A percentile compares a stretch with the other conserved stretches of the same genome.
Conservation (phyloP, 2,888 invertebrate species). For the Frankliniella intonsa region DNA sequence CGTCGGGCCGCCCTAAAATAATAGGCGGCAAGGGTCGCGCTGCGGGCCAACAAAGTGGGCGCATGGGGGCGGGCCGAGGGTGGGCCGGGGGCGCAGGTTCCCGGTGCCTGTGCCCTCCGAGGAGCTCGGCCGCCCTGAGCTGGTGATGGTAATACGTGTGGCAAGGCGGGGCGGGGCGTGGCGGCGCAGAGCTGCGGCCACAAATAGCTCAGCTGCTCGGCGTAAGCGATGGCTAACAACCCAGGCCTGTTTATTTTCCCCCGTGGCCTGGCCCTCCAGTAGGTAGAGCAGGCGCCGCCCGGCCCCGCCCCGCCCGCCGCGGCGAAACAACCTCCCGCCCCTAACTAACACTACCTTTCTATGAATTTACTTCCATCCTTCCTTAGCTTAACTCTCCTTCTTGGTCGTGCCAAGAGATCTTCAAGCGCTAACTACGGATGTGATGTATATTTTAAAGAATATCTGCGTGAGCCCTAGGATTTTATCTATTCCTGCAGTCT, state of each 20-base stretch:
- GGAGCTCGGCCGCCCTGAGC: neutral
- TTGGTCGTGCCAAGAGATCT: too few relatives aligned
- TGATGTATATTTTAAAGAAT: too few relatives aligned
- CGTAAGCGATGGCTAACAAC: constrained; percentile 22
- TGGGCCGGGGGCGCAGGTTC: neutral
- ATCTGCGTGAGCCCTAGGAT: too few relatives aligned
- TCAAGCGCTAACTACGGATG: too few relatives aligned
- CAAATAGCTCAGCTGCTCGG: neutral
- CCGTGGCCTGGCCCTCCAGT: neutral
- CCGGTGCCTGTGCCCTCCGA: neutral
- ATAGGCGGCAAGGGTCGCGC: constrained; percentile 1
- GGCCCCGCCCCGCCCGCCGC: neutral
- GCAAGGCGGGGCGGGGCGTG: neutral
- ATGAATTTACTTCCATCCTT: too few relatives aligned
- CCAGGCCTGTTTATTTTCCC: constrained; percentile 13
- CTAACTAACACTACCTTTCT: neutral
- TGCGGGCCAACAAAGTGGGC: neutral
- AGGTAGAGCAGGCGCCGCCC: neutral
- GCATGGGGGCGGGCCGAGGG: neutral
- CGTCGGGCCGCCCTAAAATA: neutral
- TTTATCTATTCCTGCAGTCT: too few relatives aligned
- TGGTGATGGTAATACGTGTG: neutral
- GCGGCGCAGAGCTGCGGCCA: neutral
- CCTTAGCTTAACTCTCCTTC: too few relatives aligned
- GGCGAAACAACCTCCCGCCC: neutral